Evolutionary conservation across 2,888 invertebrate genomes (phyloP).

Genomic region (Omphaloscelis lunosa): DNA sequence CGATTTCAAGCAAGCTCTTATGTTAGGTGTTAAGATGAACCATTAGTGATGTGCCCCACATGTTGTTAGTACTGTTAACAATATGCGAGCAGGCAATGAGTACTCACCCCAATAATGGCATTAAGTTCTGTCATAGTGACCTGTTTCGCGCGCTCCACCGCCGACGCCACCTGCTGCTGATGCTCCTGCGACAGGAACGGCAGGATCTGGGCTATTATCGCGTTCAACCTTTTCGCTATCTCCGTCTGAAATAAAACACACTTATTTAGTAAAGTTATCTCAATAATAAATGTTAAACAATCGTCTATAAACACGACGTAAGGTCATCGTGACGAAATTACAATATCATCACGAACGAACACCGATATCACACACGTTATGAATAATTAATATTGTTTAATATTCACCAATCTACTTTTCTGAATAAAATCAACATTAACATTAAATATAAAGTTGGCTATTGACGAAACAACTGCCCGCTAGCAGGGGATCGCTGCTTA

Average conservation of each 20-base stretch:
- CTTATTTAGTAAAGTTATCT: slow-evolving; percentile 42
- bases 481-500: slow-evolving; percentile 72
- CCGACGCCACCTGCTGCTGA: slow-evolving; percentile 98
- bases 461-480: slow-evolving; percentile 77
- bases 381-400: slow-evolving; percentile 77
- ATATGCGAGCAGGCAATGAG: slow-evolving; percentile 62
- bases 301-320: slow-evolving; percentile 50
- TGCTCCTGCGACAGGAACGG: slow-evolving; percentile 97
- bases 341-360: slow-evolving; percentile 68
- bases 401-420: slow-evolving; percentile 76
- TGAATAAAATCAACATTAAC: slow-evolving; percentile 82
- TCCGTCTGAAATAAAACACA: slow-evolving; percentile 94
- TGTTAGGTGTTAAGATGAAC: slow-evolving; percentile 46
- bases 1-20: slow-evolving; percentile 53
- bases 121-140: slow-evolving; percentile 98
- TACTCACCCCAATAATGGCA: slow-evolving; percentile 97
- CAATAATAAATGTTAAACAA: slow-evolving; percentile 51
- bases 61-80: slow-evolving; percentile 63
- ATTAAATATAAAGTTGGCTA: slow-evolving; percentile 80
- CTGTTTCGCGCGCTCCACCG: slow-evolving; percentile 98
- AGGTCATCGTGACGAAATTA: slow-evolving; percentile 65
- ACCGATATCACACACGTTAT: slow-evolving; percentile 72
- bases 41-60: slow-evolving; percentile 51
- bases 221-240: slow-evolving; percentile 98
- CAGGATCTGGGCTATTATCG: slow-evolving; percentile 98